A percentile compares a stretch with the other conserved stretches of the same genome.
Conservation (phyloP, 2,797 vertebrate genomes). For the Rachycentron canadum region DNA sequence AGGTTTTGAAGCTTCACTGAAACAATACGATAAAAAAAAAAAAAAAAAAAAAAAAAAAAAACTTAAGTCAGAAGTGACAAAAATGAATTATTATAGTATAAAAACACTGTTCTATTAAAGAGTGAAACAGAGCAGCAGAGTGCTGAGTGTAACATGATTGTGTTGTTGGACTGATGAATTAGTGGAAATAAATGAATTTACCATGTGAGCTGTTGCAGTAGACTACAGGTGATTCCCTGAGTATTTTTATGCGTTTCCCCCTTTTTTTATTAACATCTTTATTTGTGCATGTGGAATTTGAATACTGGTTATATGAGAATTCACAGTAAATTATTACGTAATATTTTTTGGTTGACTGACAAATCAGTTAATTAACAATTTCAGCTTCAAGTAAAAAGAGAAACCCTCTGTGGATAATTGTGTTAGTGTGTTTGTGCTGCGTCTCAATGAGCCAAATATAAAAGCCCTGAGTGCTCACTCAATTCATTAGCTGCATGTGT, state of each 20-base stretch:
- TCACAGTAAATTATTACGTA: too few relatives aligned
- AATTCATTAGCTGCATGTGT: not conserved
- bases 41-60: too few relatives aligned
- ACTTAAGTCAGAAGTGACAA: not conserved
- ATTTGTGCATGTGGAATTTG: not conserved
- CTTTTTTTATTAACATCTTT: too few relatives aligned
- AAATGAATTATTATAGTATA: not conserved
- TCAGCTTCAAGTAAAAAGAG: not conserved
- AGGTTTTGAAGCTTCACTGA: not conserved
- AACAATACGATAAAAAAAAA: too few relatives aligned
- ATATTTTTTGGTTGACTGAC: not conserved
- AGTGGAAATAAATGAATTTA: too few relatives aligned
- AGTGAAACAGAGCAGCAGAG: not conserved
- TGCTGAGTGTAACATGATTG: too few relatives aligned
- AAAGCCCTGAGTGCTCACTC: constrained; percentile 6
- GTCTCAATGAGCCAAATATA: constrained; percentile 3
- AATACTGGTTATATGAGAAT: not conserved
- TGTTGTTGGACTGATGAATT: too few relatives aligned
- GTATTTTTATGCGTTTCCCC: too few relatives aligned
- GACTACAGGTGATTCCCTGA: too few relatives aligned
- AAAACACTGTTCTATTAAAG: not conserved
- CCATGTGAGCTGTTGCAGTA: too few relatives aligned
- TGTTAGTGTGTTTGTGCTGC: not conserved
- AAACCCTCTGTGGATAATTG: not conserved
- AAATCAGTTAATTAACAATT: not conserved